Percentiles rank a stretch among this genome's conserved stretches.
These are phyloP conservation scores for Sebastiscus albofasciatus DNA, from an alignment of 2,797 vertebrate genomes.

Conservation along the genomic window DNA sequence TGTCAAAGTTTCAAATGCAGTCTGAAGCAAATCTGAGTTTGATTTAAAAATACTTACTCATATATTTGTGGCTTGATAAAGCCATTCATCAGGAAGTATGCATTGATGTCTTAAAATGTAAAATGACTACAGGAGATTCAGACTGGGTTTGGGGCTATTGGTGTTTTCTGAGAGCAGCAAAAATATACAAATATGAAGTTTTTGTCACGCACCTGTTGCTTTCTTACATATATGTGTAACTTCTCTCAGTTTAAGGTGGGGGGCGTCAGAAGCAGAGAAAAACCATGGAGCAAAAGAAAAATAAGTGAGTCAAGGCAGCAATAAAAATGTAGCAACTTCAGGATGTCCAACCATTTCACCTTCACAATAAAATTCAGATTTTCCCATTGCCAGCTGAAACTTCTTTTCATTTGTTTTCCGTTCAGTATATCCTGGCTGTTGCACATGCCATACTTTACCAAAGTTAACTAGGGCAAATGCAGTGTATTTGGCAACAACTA, in stretches of 20 bases:
- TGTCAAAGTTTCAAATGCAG: too few species aligned
- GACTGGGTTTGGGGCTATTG: not conserved
- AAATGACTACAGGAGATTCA: not conserved
- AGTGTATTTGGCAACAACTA: not conserved
- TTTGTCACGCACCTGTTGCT: slow-evolving; percentile 33
- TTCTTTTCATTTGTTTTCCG: too few species aligned
- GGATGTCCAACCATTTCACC: not conserved
- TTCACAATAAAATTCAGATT: slow-evolving; percentile 27
- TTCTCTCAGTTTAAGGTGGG: not conserved
- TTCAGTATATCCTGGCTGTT: too few species aligned
- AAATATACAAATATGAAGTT: not conserved
- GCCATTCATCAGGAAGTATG: not conserved
- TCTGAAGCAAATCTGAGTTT: not conserved
- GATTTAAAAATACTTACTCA: not conserved
- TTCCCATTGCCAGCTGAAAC: not conserved
- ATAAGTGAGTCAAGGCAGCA: not conserved
- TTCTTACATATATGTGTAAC: not conserved
- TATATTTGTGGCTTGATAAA: not conserved
- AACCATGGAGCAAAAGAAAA: not conserved
- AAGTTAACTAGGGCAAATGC: not conserved
- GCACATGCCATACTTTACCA: not conserved
- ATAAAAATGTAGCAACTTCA: not conserved
- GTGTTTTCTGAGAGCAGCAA: not conserved
- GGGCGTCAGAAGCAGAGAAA: slow-evolving; percentile 42
- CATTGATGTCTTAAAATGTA: not conserved